These are phyloP conservation scores for Pseudoips prasinana DNA, from an alignment of 2,888 invertebrate genomes.

Conservation along the genomic window DNA sequence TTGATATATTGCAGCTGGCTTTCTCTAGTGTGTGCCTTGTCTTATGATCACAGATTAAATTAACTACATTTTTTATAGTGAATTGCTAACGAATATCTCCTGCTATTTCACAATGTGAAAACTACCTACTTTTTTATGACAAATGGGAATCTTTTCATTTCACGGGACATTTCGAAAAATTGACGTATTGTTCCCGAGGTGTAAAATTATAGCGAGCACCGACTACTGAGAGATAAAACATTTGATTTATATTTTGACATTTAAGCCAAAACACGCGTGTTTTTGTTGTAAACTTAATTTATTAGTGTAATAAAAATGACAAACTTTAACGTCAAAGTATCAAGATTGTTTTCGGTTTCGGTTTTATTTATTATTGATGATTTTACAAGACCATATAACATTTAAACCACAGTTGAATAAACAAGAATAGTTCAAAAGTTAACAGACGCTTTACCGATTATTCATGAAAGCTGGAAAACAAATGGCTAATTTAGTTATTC, in stretches of 20 bases:
- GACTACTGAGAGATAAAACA: slow-evolving; percentile 50
- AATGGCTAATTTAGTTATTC: slow-evolving; percentile 22
- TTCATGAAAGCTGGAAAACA: slow-evolving; percentile 9
- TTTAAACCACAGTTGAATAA: slow-evolving; percentile 5
- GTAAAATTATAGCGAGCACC: slow-evolving; percentile 61
- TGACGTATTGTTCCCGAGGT: slow-evolving; percentile 63
- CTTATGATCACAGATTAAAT: slow-evolving; percentile 67
- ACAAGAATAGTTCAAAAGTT: too few species aligned
- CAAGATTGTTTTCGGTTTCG: slow-evolving; percentile 21
- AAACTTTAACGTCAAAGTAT: slow-evolving; percentile 43
- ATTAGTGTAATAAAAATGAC: slow-evolving; percentile 64
- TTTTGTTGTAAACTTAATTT: slow-evolving; percentile 65
- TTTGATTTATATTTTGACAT: slow-evolving; percentile 74
- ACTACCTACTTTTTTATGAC: slow-evolving; percentile 9
- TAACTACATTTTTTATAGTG: slow-evolving; percentile 37
- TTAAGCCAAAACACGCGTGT: slow-evolving; percentile 66
- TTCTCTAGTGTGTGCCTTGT: slow-evolving; percentile 75
- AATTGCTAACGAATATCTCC: slow-evolving; percentile 35
- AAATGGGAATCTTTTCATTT: slow-evolving; percentile 39
- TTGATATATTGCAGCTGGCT: slow-evolving; percentile 74
- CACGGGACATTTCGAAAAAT: slow-evolving; percentile 58
- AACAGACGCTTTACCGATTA: background rate
- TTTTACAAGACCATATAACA: too few species aligned
- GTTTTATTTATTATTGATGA: too few species aligned
- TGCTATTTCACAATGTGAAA: slow-evolving; percentile 14